phyloP scores from a whole-genome alignment of 2,113 vertebrate genomes.

The Dipodomys merriami region DNA sequence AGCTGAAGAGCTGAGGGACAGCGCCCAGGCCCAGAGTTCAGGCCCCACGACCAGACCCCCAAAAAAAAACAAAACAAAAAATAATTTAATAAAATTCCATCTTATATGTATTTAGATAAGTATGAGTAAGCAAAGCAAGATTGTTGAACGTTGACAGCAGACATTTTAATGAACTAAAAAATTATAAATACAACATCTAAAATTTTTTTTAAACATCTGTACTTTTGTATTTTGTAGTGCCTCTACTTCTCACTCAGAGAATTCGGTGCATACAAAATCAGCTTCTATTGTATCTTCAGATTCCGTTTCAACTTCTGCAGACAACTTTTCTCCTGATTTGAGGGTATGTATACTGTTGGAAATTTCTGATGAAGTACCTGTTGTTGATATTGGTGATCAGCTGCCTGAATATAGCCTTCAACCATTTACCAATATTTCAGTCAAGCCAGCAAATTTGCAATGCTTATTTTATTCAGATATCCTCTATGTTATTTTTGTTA shows the following conservation, averaged over 20 bases:
- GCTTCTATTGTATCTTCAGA: constrained; percentile 90
- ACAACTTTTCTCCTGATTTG: constrained; percentile 92
- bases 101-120: constrained; percentile 14
- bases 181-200: constrained; percentile 23
- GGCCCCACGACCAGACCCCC: too few relatives aligned
- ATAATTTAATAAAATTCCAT: too few relatives aligned
- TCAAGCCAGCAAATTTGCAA: neutral
- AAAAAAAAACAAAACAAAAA: too few relatives aligned
- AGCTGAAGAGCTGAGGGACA: too few relatives aligned
- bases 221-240: constrained; percentile 84
- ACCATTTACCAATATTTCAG: neutral
- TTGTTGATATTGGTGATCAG: neutral
- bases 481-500: neutral
- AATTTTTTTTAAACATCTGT: constrained; percentile 46
- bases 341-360: constrained; percentile 86
- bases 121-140: neutral
- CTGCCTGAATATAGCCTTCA: neutral
- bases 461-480: constrained; percentile 9
- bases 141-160: neutral
- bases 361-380: constrained; percentile 50
- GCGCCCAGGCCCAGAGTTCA: too few relatives aligned
- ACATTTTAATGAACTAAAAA: constrained; percentile 14
- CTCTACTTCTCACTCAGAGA: constrained; percentile 94
- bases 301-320: constrained; percentile 90
- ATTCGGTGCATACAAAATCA: constrained; percentile 90